Evolutionary conservation across 2,797 vertebrate genomes (phyloP), one percentile per base, ranked within the genome.

Genomic region (Hippopotamyrus pictus): DNA sequence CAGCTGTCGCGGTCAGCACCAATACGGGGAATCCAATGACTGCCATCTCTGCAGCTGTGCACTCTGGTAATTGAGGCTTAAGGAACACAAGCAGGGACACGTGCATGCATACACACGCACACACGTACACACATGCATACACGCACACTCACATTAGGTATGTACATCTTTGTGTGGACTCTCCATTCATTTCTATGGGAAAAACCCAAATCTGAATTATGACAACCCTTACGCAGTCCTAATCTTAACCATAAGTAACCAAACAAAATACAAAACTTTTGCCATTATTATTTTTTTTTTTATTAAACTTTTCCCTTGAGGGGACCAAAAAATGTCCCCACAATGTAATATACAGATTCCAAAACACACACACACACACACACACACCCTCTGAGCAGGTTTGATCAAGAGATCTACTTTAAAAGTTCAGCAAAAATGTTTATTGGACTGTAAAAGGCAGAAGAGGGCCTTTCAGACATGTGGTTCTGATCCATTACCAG

Each of bases 361-460:
- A 17, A 79, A 19, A 79, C 37, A 79, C 57, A 59, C 25, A 12
- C 69, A 76, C 33, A 73, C 11, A 73, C 65, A 73, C 11, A 76
- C 69, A 79, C 53, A 54, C 51, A 87, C 57, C 62, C 76, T 90
- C 84, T 89, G 41, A 87, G 87, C 19, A 82, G 19, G 76, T 82
- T 82, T 54, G 53, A 90, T 90, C 79, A 89, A 90, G 89, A 91
- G 90, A 90, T 33, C 87, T 84, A 17, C 89, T 87, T 41, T 9
- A 88, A 82, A 91, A 91, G 87, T 90, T 91, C 88, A 88, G 53
- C 89, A 88, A 86, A 92, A 92, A 93, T 93, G 91, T 93, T 92
- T 92, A 91, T 89, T 79, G 86, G 84, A 88, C 8, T 4, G 84
- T 87, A 50, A 90, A 91, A 91, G 17, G 41, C 88, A 59, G 84